phyloP scores from a whole-genome alignment of 2,888 invertebrate genomes.

The Agrilus biguttatus region DNA sequence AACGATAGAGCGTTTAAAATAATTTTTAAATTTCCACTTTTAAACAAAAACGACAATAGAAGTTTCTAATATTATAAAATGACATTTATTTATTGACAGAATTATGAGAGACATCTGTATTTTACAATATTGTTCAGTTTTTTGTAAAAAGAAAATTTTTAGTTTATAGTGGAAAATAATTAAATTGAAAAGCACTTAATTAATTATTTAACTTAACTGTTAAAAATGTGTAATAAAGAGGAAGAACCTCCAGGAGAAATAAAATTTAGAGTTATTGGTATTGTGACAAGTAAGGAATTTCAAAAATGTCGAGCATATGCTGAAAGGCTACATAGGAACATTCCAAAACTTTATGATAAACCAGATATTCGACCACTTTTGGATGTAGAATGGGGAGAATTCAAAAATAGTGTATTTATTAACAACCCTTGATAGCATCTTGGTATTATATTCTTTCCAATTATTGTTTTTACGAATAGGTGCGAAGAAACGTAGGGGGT shows the following conservation, averaged over 20 bases:
- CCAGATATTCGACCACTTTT: conserved; percentile 25
- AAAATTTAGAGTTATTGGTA: conserved; percentile 21
- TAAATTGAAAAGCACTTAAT: no score
- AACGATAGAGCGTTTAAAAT: no score
- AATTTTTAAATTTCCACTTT: no score
- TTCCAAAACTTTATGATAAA: conserved; percentile 18
- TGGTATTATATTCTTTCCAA: not conserved
- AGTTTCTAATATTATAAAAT: no score
- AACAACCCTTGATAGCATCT: not conserved
- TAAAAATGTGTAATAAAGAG: conserved; percentile 2
- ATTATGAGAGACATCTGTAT: no score
- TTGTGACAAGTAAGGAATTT: conserved; percentile 21
- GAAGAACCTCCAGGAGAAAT: conserved; percentile 7
- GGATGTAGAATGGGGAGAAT: conserved; percentile 26
- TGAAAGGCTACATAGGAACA: conserved; percentile 16
- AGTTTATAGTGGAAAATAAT: no score
- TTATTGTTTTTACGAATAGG: conserved; percentile 9
- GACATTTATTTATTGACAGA: no score
- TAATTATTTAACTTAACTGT: no score
- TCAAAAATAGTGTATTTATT: conserved; percentile 16
- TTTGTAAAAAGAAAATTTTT: no score
- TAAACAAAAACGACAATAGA: no score
- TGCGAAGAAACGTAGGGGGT: conserved; percentile 30
- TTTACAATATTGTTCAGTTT: no score
- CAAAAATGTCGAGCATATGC: conserved; percentile 23